A percentile compares a stretch with the other conserved stretches of the same genome.
These are phyloP conservation scores for Capricornis sumatraensis DNA, from an alignment of 2,113 vertebrate species.

Conservation along the genomic window DNA sequence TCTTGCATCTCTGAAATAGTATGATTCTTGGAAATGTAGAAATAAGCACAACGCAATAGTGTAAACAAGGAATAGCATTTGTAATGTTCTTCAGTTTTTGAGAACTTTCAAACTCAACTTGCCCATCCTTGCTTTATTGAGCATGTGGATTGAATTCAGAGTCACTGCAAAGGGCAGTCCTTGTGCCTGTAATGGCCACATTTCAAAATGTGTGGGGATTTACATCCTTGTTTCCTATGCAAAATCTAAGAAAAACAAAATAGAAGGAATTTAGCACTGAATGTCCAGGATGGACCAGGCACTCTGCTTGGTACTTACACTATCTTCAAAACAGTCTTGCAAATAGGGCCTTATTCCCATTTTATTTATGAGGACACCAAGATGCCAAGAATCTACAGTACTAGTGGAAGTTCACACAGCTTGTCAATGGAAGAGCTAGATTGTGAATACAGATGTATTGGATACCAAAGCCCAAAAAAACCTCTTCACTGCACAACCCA, in stretches of 20 bases:
- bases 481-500: background rate
- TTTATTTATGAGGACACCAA: background rate
- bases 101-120: background rate
- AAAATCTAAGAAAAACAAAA: constrained; percentile 14
- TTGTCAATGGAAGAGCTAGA: background rate
- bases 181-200: background rate
- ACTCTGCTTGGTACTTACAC: background rate
- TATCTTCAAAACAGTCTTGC: background rate
- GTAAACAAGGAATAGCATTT: background rate
- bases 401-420: background rate
- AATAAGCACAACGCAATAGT: background rate
- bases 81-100: background rate
- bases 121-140: background rate
- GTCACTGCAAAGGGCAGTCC: background rate
- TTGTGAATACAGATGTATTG: background rate
- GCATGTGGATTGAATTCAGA: background rate
- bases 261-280: background rate
- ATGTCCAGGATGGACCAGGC: background rate
- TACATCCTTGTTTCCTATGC: background rate
- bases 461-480: background rate
- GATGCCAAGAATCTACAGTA: background rate
- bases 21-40: background rate
- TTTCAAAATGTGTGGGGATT: background rate
- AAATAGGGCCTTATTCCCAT: background rate
- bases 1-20: background rate